Evolutionary conservation across 2,797 vertebrate genomes (phyloP), one percentile per base, ranked within the genome.

Genomic region (Ctenopoma multispine): DNA sequence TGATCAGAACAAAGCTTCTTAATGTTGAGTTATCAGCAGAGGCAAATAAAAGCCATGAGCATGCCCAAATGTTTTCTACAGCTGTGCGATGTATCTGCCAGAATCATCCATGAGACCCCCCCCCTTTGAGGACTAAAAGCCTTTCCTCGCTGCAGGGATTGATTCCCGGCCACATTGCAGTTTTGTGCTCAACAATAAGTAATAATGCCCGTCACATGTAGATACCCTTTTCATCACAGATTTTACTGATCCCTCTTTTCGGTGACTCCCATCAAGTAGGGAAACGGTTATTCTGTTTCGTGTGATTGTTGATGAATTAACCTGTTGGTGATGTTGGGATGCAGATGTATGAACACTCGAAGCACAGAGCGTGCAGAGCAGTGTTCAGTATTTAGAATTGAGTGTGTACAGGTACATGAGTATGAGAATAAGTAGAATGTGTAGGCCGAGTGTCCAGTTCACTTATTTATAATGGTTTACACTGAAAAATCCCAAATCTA

Each of bases 71-170:
- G 82, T 85, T 89, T 89, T 82, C 70, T 79, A 71, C 92, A 92
- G 87, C 89, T 91, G 87, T 84, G 87, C 53, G 5, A 66, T 57
- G 57, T 78, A 75, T 90, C 88, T 90, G 89, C 88, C 86, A 88
- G 83, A 92, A 80, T 81, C 87, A 85, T 91, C 88, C 69, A 21
- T 0, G 41, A 86, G 84, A 84, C 83, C 86, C 81, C 83, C 86
- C 81, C 80, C 84, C 84, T 87, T 78, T 77, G 72, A 87, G 84
- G 80, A 86, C 83, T 89, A 75, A 89, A 90, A 90, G 78, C 80
- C 82, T 83, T 76, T 80, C 75, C 82, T 79, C 77, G 18, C 87
- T 82, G 80, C 82, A 86, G 83, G 88, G 86, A 87, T 83, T 75
- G 79, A 85, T 81, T 85, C 77, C 70, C 65, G 47, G 54, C 79